Evolutionary conservation across 2,113 vertebrate genomes (phyloP).

Genomic region (Casuarius casuarius): DNA sequence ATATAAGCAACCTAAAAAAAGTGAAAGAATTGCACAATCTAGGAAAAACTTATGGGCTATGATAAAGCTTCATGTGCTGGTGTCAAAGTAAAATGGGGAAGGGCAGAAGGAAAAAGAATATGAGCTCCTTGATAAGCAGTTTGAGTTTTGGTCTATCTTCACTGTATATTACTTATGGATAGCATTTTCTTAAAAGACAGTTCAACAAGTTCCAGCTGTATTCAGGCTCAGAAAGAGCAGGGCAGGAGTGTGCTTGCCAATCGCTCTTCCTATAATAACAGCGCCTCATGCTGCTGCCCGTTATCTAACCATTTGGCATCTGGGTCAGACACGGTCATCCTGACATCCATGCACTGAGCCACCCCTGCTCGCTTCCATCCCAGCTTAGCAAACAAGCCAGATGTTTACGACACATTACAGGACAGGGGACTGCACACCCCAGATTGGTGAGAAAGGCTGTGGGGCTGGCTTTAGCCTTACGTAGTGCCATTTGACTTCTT

Average conservation of each 20-base stretch:
- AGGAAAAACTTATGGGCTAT: neutral
- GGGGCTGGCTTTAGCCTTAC: neutral
- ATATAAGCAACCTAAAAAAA: neutral
- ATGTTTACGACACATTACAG: neutral
- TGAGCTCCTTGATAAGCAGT: fast-evolving
- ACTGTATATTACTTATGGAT: fast-evolving
- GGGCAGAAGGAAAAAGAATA: neutral
- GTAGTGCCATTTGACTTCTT: neutral
- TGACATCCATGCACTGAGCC: neutral
- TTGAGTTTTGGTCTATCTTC: neutral
- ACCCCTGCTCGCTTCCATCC: neutral
- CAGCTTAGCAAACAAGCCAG: neutral
- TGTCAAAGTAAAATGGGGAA: neutral
- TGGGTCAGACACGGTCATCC: neutral
- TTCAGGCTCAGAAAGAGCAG: neutral
- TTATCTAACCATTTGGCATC: neutral
- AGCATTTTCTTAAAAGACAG: neutral
- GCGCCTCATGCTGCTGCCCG: fast-evolving
- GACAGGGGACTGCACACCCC: neutral
- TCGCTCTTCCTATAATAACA: fast-evolving
- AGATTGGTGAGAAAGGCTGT: fast-evolving
- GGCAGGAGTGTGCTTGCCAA: neutral
- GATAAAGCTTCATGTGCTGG: neutral
- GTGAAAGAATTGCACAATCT: neutral
- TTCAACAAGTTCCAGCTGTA: neutral